Conservation (phyloP, 2,888 invertebrate species). For the Drosophila buzzatii region DNA sequence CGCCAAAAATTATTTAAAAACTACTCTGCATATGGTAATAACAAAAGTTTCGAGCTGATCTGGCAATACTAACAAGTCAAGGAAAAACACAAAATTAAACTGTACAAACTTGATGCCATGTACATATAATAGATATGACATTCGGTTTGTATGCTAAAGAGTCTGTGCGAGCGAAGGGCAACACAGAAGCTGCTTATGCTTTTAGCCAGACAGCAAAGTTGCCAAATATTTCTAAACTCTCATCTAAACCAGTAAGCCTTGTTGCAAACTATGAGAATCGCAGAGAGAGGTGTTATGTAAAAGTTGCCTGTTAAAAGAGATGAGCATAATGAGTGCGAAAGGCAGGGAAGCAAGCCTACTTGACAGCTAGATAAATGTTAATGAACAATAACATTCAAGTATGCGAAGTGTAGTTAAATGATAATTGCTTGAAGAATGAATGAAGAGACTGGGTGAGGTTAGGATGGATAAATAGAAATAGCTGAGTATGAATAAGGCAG, state of each 20-base stretch:
- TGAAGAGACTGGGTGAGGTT: not conserved
- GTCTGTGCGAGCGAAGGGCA: not conserved
- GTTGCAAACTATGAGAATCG: not conserved
- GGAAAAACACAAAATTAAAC: conserved; percentile 6
- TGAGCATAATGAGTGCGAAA: not conserved
- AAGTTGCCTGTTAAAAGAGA: not conserved
- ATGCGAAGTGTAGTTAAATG: no score
- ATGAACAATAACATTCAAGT: not conserved
- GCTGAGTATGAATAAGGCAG: not conserved
- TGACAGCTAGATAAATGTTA: not conserved
- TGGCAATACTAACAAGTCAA: conserved; percentile 16
- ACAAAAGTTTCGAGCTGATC: conserved; percentile 36
- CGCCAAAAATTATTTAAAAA: conserved; percentile 16
- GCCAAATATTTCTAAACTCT: not conserved
- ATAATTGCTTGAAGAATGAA: not conserved
- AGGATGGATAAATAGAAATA: not conserved
- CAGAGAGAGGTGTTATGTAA: not conserved
- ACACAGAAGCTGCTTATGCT: not conserved
- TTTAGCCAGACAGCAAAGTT: not conserved
- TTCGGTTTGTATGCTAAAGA: not conserved
- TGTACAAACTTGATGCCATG: not conserved
- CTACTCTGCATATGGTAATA: conserved; percentile 49
- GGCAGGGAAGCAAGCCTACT: not conserved
- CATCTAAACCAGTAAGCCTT: not conserved
- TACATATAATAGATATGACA: conserved; percentile 2